Evolutionary conservation across 2,797 vertebrate species (phyloP), one percentile per base, ranked within the genome.

Genomic region (Oreochromis grahami): DNA sequence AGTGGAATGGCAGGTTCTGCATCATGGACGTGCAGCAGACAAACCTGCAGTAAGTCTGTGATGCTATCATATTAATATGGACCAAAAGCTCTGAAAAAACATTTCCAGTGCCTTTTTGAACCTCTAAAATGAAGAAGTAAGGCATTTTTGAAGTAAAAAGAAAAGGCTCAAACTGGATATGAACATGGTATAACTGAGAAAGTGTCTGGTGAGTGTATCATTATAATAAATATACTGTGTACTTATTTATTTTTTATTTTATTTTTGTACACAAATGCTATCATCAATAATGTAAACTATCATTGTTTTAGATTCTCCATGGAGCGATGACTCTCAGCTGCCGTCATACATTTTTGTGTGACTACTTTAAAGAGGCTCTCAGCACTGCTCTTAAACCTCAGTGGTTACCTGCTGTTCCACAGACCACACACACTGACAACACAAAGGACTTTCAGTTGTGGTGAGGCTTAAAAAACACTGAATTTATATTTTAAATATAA

Each of bases 1-100:
- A 10, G 51, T 58, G 58, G 34, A 85, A 29, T 5, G 5, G 26
- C 52, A 85, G 6, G 72, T 78, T 29, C 56, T 9, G 2, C 77
- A 89, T 87, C 51, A 89, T 86, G 70, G 81, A 88, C 77, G 60
- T 90, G 88, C 74, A 90, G 81, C 89, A 38, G 52, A 90, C 65
- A 89, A 90, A 90, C 87, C 81, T 90, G 84, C 83, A 82, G 56
- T 43, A 87, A 88, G 65, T 81, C 80, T 3, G 51, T 92, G 90
- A 92, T 82, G 76, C 12, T 13, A 24, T 84, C 38, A 52, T 58
- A 15, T 70, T 51, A 76, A 82, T 56, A 15, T 68, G 36, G 63
- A 50, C 8, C 8, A 51, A n/a, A 52, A 52, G 5, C 8, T 7
- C 43, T 50, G 8, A 50, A 15, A 5, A n/a, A 51, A n/a, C 9